Percentiles rank a stretch among this genome's conserved stretches.
Conservation (phyloP, 2,888 invertebrate species). For the Epirrita christyi region DNA sequence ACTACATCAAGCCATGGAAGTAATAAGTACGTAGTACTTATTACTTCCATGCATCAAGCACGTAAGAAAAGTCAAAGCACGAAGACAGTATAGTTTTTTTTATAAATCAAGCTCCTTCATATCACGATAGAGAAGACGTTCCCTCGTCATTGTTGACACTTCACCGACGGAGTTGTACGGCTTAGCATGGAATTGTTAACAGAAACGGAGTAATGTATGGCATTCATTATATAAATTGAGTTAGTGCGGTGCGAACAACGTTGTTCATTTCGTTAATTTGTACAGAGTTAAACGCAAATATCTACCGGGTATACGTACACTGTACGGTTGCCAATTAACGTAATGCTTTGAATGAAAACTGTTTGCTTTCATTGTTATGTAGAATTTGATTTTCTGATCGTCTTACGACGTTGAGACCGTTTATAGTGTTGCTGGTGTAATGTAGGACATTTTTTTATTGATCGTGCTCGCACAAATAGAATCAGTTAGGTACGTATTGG, state of each 20-base stretch:
- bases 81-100: background rate
- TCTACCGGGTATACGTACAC: conserved; percentile 42
- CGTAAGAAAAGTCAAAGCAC: background rate
- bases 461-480: too few species aligned
- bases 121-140: conserved; percentile 11
- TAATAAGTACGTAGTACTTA: too few species aligned
- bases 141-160: conserved; percentile 65
- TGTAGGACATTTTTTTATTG: too few species aligned
- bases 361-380: conserved; percentile 2
- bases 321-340: conserved; percentile 44
- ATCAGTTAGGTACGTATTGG: too few species aligned
- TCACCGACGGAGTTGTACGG: conserved; percentile 64
- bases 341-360: conserved; percentile 30
- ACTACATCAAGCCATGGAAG: too few species aligned
- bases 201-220: conserved; percentile 77
- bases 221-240: conserved; percentile 82
- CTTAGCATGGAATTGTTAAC: conserved; percentile 72
- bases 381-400: too few species aligned
- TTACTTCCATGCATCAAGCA: background rate
- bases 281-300: conserved; percentile 74
- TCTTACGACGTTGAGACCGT: too few species aligned
- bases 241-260: conserved; percentile 66
- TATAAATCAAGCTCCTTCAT: background rate
- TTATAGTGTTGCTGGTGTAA: too few species aligned
- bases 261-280: conserved; percentile 79